Percentiles rank a stretch among this genome's conserved stretches.
Conservation (phyloP, 2,797 vertebrate species). For the Rhinoraja longicauda region DNA sequence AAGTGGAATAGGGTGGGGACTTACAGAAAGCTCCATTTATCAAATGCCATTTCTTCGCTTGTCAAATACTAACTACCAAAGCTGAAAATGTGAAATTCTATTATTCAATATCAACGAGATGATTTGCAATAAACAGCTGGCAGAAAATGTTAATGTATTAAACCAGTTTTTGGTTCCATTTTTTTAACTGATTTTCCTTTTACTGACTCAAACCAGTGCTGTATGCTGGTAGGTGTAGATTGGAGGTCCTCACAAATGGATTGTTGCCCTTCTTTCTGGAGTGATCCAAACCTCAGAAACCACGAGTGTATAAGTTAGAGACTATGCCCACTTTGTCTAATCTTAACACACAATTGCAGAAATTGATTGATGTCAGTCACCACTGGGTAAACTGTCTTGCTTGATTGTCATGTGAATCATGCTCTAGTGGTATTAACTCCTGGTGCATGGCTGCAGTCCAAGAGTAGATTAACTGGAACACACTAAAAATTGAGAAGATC, state of each 20-base stretch:
- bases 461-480: neutral
- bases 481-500: neutral
- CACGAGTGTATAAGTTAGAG: neutral
- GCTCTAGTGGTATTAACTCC: neutral
- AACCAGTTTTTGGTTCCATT: neutral
- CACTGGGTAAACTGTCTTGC: neutral
- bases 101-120: conserved; percentile 13
- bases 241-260: neutral
- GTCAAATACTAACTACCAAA: conserved; percentile 70
- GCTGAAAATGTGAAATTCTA: conserved; percentile 49
- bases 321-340: neutral
- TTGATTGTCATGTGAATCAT: neutral
- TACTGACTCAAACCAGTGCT: neutral
- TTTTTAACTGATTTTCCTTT: neutral
- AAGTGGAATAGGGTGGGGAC: conserved; percentile 74
- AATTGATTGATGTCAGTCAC: neutral
- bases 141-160: neutral
- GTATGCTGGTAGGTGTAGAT: neutral
- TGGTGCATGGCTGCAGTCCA: neutral
- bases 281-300: neutral
- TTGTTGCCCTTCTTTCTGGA: neutral
- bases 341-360: neutral
- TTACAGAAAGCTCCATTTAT: conserved; percentile 53
- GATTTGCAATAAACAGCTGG: conserved; percentile 14
- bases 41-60: conserved; percentile 54